These are phyloP conservation scores for Crossocerus cetratus DNA, from an alignment of 2,888 invertebrate genomes.

Conservation along the genomic window DNA sequence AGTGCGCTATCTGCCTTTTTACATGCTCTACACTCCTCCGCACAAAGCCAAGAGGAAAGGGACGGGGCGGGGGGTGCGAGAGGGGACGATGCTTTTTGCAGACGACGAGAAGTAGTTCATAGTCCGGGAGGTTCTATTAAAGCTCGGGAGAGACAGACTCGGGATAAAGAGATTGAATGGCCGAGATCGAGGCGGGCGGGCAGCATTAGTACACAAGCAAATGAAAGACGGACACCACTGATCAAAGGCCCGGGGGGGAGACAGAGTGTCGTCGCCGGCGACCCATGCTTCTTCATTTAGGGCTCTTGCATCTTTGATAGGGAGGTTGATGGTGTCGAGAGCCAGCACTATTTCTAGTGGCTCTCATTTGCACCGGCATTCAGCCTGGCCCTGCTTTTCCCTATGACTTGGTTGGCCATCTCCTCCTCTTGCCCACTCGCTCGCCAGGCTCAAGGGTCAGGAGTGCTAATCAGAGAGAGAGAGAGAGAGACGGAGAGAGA, in stretches of 20 bases:
- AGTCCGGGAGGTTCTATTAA: no score
- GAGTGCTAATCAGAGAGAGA: slow-evolving; percentile 58
- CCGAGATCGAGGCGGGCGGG: slow-evolving; percentile 10
- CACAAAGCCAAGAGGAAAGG: neutral
- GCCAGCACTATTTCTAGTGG: slow-evolving; percentile 29
- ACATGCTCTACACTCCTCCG: no score
- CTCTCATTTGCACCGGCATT: slow-evolving; percentile 67
- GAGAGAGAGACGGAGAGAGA: slow-evolving; percentile 43
- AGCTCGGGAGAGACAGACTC: no score
- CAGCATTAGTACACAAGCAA: slow-evolving; percentile 25
- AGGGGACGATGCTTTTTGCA: no score
- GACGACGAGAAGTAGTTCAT: no score
- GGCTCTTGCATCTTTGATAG: slow-evolving; percentile 61
- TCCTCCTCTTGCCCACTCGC: neutral
- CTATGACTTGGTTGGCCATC: slow-evolving; percentile 20
- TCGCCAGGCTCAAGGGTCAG: slow-evolving; percentile 44
- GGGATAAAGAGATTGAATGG: slow-evolving; percentile 34
- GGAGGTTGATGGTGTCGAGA: slow-evolving; percentile 27
- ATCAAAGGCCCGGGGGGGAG: slow-evolving; percentile 28
- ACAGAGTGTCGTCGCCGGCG: slow-evolving; percentile 5
- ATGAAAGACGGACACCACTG: slow-evolving; percentile 40
- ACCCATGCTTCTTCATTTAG: slow-evolving; percentile 61
- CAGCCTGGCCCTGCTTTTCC: slow-evolving; percentile 43
- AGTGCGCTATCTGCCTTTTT: no score
- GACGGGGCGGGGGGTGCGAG: no score